These are phyloP conservation scores for Psophia crepitans DNA, from an alignment of 2,113 vertebrate species.

Conservation along the genomic window DNA sequence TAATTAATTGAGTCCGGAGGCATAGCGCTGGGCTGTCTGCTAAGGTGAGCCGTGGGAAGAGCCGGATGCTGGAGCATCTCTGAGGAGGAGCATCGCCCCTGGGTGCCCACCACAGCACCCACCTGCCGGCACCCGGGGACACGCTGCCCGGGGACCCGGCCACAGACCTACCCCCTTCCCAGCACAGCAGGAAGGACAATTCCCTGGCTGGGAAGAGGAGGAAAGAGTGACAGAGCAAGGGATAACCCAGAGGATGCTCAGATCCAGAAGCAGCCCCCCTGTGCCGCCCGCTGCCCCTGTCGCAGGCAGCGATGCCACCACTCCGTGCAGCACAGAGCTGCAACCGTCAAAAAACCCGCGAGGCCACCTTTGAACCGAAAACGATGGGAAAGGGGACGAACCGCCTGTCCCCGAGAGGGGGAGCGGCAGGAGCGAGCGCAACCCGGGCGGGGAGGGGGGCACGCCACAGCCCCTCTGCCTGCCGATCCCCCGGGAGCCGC, in stretches of 20 bases:
- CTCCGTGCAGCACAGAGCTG: neutral
- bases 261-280: too few species aligned
- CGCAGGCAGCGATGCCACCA: neutral
- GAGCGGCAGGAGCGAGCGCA: neutral
- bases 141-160: neutral
- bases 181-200: rapidly evolving
- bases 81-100: rapidly evolving
- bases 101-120: neutral
- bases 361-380: neutral
- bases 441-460: neutral
- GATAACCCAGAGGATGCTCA: neutral
- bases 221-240: rapidly evolving
- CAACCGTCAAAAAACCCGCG: neutral
- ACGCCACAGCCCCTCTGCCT: rapidly evolving
- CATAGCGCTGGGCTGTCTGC: neutral
- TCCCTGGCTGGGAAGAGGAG: neutral
- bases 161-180: neutral
- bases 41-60: neutral
- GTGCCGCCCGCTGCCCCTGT: neutral
- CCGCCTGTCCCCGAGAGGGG: neutral
- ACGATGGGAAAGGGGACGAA: neutral
- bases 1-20: neutral
- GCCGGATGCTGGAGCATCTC: neutral
- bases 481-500: rapidly evolving
- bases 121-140: neutral